Evolutionary conservation across 2,113 vertebrate species (phyloP).

Genomic region (Cyprinodon tularosa): DNA sequence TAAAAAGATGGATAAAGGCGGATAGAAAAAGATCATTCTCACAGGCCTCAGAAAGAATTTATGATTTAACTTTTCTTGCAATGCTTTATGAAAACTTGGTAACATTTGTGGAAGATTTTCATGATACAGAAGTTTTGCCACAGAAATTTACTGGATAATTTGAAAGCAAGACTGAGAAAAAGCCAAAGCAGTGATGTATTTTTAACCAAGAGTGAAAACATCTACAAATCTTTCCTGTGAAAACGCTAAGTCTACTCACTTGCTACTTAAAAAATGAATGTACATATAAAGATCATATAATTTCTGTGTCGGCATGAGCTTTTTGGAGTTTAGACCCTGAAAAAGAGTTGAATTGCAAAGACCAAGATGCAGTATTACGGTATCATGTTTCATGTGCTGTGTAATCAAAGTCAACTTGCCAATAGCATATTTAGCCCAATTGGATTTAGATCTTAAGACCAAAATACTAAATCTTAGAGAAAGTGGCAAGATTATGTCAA

Average conservation of each 20-base stretch:
- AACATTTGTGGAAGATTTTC: not conserved
- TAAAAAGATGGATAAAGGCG: not conserved
- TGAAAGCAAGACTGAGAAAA: slow-evolving; percentile 1
- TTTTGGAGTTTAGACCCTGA: not conserved
- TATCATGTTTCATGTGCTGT: not conserved
- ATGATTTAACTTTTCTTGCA: not conserved
- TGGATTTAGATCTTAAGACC: not conserved
- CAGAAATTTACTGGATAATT: slow-evolving; percentile 18
- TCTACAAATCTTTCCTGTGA: not conserved
- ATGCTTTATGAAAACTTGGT: slow-evolving; percentile 10
- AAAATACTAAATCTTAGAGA: not conserved
- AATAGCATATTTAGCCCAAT: not conserved
- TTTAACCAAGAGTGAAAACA: not conserved
- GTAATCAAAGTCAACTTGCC: not conserved
- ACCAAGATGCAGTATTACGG: not conserved
- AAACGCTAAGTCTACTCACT: not conserved
- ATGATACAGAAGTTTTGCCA: not conserved
- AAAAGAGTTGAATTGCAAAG: not conserved
- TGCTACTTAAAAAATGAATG: not conserved
- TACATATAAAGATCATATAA: not conserved
- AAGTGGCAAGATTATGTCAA: not conserved
- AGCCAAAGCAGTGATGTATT: not conserved
- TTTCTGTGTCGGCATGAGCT: not conserved
- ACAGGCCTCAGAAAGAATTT: not conserved
- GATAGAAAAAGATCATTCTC: not conserved